Evolutionary conservation across 2,113 vertebrate genomes (phyloP), one percentile per base, ranked within the genome.

Genomic region (Haliaeetus leucogaster): DNA sequence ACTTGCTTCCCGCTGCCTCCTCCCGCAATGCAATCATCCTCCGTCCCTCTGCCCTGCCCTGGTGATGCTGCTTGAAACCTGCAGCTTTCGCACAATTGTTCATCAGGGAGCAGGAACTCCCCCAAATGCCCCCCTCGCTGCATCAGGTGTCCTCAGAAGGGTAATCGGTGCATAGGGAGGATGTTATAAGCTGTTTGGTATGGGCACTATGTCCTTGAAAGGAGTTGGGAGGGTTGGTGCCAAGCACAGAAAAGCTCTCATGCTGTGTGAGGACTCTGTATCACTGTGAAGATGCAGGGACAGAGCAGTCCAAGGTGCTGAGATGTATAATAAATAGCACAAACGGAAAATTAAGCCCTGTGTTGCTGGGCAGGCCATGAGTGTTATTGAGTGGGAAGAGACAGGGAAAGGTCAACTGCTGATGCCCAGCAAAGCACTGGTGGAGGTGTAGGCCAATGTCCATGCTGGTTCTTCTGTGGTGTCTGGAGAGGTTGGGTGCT

Each of bases 1-100:
- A 0, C 12, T 77, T 6, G 2, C 22, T 81, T 50, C 73, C 59
- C 0, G 0, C 59, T 32, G 40, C 2, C 4, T 76, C 72, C 83
- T 89, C 45, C 43, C 0, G 5, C 27, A 6, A 3, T 11, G 22
- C 47, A 16, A 18, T 66, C 40, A 1, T 56, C 74, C 50, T 72
- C 45, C 2, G 1, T 52, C 72, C 56, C 78, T 45, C 45, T 27
- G 38, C 22, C 70, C 42, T 56, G 85, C 71, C 29, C 55, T 25
- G 15, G 40, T 17, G 70, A 29, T 22, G 38, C 40, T 45, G 79
- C 40, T 66, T 23, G 4, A 12, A 53, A 59, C 61, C 58, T 26
- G 36, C 47, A 63, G 47, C 53, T 30, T 30, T 19, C 16, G 9
- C 40, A 11, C 42, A 52, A 1, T 4, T 2, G 1, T 16, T 52